Base-by-base conservation (phyloP, 2,113 vertebrate species). In the Gavia stellata region DNA sequence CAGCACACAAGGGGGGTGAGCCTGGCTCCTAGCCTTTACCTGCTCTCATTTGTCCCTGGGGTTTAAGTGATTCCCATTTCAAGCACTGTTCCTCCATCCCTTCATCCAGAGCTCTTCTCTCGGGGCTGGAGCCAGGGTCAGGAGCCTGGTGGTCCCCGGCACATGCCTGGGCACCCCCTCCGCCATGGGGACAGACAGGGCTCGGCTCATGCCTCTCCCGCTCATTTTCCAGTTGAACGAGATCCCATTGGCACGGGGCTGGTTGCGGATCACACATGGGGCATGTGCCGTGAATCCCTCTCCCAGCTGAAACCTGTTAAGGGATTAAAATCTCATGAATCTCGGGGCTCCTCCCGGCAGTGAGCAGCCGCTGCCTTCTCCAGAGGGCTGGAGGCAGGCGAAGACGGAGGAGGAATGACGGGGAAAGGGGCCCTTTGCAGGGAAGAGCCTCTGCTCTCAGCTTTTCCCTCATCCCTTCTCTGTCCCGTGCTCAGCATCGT, bases 401-500 rank as follows among this genome's bases (percentile, higher is more conserved):
- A 56, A 61, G 50, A 29, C 3, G 5, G 79, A 45, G 84, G 36
- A n/a, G 71, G 66, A 55, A 14, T 0, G 3, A 42, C 2, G 1
- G 52, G 36, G 42, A 84, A 50, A 56, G 90, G 66, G 90, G 92
- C 92, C 93, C 86, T 77, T 67, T 65, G 18, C 58, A 81, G 92
- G 94, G 92, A 62, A 78, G 31, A 87, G 40, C 17, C 50, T 86
- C 53, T 52, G 36, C 86, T 88, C 58, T 21, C 25, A 10, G 49
- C 78, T 65, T 72, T 81, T 47, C 34, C 53, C 28, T 71, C 55
- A 17, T 49, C 50, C 50, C 65, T 70, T 16, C 56, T 52, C 44
- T 0, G 0, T 67, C 52, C 45, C 0, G 0, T 0, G 1, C 86
- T 59, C 44, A n/a, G 36, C 33, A 1, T 28, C 7, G 0, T 4